Conservation (phyloP, 2,888 invertebrate species). For the Limnephilus auricula region DNA sequence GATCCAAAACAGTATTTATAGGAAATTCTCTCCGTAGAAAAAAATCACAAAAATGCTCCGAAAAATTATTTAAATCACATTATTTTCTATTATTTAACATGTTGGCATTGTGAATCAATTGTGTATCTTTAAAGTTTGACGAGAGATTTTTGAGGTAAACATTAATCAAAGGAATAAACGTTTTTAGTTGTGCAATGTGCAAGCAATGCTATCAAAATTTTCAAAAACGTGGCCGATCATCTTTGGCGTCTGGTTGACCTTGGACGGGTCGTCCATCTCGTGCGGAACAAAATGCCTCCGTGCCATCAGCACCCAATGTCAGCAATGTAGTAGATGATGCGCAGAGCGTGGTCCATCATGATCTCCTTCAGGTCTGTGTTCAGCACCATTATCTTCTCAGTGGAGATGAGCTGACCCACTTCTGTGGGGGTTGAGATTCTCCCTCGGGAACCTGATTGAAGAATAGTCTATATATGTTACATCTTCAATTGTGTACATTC, state of each 20-base stretch:
- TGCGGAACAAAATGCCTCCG: conserved; percentile 93
- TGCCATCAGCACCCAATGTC: conserved; percentile 99
- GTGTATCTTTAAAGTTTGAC: too few species aligned
- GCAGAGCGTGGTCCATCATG: conserved; percentile 99
- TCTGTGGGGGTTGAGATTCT: conserved; percentile 98
- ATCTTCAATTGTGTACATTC: neutral
- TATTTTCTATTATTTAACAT: too few species aligned
- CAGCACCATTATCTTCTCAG: conserved; percentile 99
- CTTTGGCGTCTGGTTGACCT: conserved; percentile 94
- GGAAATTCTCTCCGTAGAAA: too few species aligned
- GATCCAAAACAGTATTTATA: too few species aligned
- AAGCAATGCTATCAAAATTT: too few species aligned
- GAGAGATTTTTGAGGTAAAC: too few species aligned
- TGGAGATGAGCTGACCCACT: conserved; percentile 99
- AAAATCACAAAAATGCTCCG: too few species aligned
- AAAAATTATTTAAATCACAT: too few species aligned
- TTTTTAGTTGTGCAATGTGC: too few species aligned
- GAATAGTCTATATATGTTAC: neutral
- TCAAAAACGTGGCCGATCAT: conserved; percentile 99
- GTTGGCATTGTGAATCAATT: too few species aligned
- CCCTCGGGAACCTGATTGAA: conserved; percentile 94
- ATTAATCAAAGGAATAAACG: too few species aligned
- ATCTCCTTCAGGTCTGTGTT: conserved; percentile 99
- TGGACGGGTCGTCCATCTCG: conserved; percentile 89
- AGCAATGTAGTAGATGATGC: conserved; percentile 99